Conservation (phyloP, 2,888 invertebrate genomes). For the Aethes cnicana region DNA sequence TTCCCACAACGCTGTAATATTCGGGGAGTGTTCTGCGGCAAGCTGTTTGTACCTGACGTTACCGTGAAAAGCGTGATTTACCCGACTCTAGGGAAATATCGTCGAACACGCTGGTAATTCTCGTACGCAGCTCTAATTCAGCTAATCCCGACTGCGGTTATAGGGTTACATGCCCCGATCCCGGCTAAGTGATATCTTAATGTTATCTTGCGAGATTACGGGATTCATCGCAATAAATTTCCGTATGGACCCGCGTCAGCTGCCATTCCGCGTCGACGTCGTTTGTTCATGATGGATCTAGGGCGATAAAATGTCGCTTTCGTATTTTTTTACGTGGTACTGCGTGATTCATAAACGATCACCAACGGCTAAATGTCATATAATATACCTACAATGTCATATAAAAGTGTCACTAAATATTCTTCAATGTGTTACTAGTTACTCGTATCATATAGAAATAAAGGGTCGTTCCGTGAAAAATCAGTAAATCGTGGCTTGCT, state of each 20-base stretch:
- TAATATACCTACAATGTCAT: no score
- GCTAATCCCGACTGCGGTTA: slow-evolving; percentile 54
- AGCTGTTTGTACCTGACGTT: slow-evolving; percentile 51
- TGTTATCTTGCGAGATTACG: slow-evolving; percentile 32
- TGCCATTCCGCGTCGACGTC: slow-evolving; percentile 24
- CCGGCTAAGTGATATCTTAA: slow-evolving; percentile 33
- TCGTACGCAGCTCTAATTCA: slow-evolving; percentile 59
- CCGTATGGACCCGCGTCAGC: slow-evolving; percentile 24
- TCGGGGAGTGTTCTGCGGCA: slow-evolving; percentile 35
- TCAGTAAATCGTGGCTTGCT: no score
- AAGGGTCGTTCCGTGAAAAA: no score
- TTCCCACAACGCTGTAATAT: slow-evolving; percentile 36
- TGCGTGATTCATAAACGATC: no score
- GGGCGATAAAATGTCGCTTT: slow-evolving; percentile 13
- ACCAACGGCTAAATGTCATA: no score
- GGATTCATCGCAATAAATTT: slow-evolving; percentile 30
- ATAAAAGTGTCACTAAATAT: no score
- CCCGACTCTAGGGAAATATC: slow-evolving; percentile 71
- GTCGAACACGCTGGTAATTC: slow-evolving; percentile 60
- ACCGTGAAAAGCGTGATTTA: slow-evolving; percentile 75
- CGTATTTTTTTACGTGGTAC: slow-evolving; percentile 2
- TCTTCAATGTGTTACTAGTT: no score
- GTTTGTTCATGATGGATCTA: slow-evolving; percentile 26
- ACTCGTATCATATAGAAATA: no score
- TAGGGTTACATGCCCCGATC: slow-evolving; percentile 33